Conservation (phyloP, 2,888 invertebrate genomes). For the Coenonympha glycerion region DNA sequence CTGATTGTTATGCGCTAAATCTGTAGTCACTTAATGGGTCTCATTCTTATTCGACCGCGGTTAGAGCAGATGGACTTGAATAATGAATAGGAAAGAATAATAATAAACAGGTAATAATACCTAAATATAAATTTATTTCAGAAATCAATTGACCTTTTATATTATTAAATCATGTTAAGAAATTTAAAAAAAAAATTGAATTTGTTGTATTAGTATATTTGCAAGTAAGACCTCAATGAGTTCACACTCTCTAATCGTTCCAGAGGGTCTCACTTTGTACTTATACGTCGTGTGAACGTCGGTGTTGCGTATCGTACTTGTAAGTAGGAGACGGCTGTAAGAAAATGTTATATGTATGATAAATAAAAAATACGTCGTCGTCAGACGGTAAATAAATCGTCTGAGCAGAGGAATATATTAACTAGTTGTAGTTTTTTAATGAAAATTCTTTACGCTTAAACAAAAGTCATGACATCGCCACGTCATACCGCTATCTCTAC, state of each 20-base stretch:
- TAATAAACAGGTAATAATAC: slow-evolving; percentile 37
- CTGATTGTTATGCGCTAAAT: slow-evolving; percentile 60
- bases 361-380: background rate
- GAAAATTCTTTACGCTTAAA: too few species aligned
- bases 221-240: slow-evolving; percentile 8
- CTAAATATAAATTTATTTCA: background rate
- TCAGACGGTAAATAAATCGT: too few species aligned
- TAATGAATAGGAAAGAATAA: slow-evolving; percentile 51
- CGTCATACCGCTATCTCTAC: too few species aligned
- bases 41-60: slow-evolving; percentile 64
- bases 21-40: slow-evolving; percentile 59
- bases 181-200: too few species aligned
- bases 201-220: too few species aligned
- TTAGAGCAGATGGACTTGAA: slow-evolving; percentile 39
- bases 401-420: too few species aligned
- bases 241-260: slow-evolving; percentile 32
- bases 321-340: slow-evolving; percentile 27
- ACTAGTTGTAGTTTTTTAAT: too few species aligned
- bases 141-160: too few species aligned
- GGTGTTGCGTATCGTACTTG: slow-evolving; percentile 36
- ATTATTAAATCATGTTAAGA: too few species aligned
- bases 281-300: slow-evolving; percentile 56
- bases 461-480: too few species aligned
- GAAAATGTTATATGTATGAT: background rate
- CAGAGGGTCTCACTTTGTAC: slow-evolving; percentile 32